phyloP scores from a whole-genome alignment of 1,140 invertebrate species.

The Zaprionus africanus region DNA sequence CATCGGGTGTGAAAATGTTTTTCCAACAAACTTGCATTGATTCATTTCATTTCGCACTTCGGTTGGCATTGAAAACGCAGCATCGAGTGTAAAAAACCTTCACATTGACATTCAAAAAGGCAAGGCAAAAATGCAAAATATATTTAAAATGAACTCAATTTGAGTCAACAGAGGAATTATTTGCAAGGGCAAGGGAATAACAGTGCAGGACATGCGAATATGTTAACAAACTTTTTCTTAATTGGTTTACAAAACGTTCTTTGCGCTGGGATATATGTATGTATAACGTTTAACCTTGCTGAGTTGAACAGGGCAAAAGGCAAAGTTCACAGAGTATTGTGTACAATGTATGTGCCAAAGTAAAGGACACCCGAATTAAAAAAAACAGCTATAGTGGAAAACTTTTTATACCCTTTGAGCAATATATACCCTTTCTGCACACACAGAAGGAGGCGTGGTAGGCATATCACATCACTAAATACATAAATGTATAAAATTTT shows the following conservation, averaged over 20 bases:
- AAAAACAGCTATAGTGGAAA: not conserved
- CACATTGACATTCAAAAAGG: slow-evolving; percentile 46
- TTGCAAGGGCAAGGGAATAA: slow-evolving; percentile 5
- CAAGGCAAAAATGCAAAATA: slow-evolving; percentile 14
- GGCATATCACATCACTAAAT: too few species aligned
- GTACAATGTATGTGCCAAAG: not conserved
- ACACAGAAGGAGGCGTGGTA: not conserved
- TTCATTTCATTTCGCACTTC: slow-evolving; percentile 41
- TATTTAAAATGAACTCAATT: slow-evolving; percentile 33
- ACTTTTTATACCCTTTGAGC: not conserved
- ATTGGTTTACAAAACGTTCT: not conserved
- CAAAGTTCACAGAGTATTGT: not conserved
- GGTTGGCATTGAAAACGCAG: slow-evolving; percentile 23
- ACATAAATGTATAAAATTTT: too few species aligned
- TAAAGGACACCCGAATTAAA: slow-evolving; percentile 15
- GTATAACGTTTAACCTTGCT: not conserved
- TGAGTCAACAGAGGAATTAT: slow-evolving; percentile 6
- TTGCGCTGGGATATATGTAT: not conserved
- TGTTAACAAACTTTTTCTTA: not conserved
- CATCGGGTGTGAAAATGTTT: slow-evolving; percentile 34
- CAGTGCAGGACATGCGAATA: slow-evolving; percentile 3
- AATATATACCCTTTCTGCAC: too few species aligned
- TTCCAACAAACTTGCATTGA: slow-evolving; percentile 33
- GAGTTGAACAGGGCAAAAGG: not conserved
- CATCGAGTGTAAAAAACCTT: slow-evolving; percentile 37